A percentile compares a stretch with the other conserved stretches of the same genome.
Evolutionary conservation across 2,797 vertebrate genomes (phyloP).

Genomic region (Darevskia mixta): DNA sequence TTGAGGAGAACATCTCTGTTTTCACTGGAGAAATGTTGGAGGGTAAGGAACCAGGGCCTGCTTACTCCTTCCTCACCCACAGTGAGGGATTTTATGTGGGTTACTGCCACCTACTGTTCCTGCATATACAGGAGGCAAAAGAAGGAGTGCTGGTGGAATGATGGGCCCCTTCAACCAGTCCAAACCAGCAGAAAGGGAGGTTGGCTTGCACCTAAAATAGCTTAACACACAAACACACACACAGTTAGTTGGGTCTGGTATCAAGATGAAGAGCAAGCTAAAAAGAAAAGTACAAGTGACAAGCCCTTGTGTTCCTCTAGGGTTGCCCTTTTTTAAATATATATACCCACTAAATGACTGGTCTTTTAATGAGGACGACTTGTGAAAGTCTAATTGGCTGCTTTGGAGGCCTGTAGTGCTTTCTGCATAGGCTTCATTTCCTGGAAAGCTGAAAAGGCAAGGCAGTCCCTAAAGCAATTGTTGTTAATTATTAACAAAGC

Average conservation of each 20-base stretch:
- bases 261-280: not conserved
- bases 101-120: too few species aligned
- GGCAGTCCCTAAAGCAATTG: slow-evolving; percentile 57
- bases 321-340: not conserved
- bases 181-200: too few species aligned
- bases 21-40: too few species aligned
- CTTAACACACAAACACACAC: not conserved
- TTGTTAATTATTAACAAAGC: slow-evolving; percentile 80
- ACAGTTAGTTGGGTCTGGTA: not conserved
- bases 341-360: not conserved
- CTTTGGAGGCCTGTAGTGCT: fast-evolving
- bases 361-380: slow-evolving; percentile 22
- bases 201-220: too few species aligned
- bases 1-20: too few species aligned
- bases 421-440: slow-evolving; percentile 48
- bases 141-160: too few species aligned
- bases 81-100: too few species aligned
- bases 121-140: too few species aligned
- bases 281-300: not conserved
- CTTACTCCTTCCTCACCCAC: too few species aligned
- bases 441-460: slow-evolving; percentile 65
- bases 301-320: not conserved
- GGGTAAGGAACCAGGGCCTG: too few species aligned
- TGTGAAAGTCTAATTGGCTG: not conserved
- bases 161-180: too few species aligned